Evolutionary conservation across 2,797 vertebrate genomes (phyloP).

Genomic region (Eremophila alpestris): DNA sequence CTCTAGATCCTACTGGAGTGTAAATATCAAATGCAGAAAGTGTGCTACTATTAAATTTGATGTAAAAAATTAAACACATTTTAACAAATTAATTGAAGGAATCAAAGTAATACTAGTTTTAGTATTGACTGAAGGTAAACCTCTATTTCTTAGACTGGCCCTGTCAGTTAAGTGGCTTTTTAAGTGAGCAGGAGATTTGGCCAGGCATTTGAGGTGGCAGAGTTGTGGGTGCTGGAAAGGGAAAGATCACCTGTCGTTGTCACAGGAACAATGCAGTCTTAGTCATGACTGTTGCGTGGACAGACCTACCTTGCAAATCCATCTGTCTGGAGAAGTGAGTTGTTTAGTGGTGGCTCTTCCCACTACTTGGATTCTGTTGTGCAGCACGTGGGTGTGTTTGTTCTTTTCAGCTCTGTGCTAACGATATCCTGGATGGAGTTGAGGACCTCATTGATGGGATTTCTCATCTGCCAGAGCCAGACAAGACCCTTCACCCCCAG

Average conservation of each 20-base stretch:
- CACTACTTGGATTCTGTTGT: neutral
- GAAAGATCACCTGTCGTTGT: neutral
- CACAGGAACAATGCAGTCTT: neutral
- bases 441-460: conserved; percentile 92
- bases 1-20: neutral
- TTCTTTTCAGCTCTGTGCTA: conserved; percentile 87
- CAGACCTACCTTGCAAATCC: neutral
- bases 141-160: neutral
- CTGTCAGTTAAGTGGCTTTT: neutral
- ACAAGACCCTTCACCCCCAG: conserved; percentile 84
- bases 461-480: conserved; percentile 85
- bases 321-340: neutral
- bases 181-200: neutral
- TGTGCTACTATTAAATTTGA: neutral
- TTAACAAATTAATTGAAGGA: neutral
- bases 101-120: neutral
- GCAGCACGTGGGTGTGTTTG: neutral
- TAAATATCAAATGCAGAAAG: neutral
- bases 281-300: neutral
- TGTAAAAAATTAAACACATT: neutral
- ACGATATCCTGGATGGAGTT: conserved; percentile 83
- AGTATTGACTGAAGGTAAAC: neutral
- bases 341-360: neutral
- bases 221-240: neutral
- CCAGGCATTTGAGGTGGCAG: neutral